Conservation (phyloP, 2,797 vertebrate genomes). For the Peromyscus melanophrys region DNA sequence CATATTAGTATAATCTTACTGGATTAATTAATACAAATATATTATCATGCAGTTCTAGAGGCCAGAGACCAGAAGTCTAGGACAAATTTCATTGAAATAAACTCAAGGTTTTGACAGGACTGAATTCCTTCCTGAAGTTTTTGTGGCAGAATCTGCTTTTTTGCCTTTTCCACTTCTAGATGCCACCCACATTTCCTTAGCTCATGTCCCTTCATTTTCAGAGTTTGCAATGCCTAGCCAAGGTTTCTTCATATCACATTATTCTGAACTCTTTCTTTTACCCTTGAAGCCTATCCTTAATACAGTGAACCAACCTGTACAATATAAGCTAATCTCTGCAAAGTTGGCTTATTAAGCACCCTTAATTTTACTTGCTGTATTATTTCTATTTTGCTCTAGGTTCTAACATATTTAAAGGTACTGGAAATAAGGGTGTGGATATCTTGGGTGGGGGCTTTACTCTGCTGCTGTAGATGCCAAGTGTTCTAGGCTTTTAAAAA, state of each 20-base stretch:
- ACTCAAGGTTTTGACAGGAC: not conserved
- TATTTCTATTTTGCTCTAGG: not conserved
- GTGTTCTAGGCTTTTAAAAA: not conserved
- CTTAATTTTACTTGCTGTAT: conserved; percentile 30
- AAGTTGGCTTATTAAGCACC: not conserved
- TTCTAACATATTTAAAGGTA: conserved; percentile 3
- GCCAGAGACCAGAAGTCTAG: not conserved
- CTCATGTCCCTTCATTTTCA: not conserved
- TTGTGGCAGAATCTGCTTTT: not conserved
- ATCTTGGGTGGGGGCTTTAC: not conserved
- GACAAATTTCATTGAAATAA: not conserved
- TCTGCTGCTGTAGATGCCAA: not conserved
- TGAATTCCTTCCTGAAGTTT: conserved; percentile 45
- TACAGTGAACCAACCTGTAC: not conserved
- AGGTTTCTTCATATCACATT: not conserved
- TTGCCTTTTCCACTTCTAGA: not conserved
- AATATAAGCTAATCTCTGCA: conserved; percentile 11
- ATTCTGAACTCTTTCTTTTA: not conserved
- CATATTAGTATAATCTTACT: not conserved
- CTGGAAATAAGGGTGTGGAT: not conserved
- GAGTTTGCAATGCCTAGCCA: not conserved
- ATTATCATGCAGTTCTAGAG: not conserved
- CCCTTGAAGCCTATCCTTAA: not conserved
- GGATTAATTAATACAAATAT: not conserved
- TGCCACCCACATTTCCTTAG: not conserved